Conservation (phyloP, 2,797 vertebrate species). For the Eupleurogrammus muticus region DNA sequence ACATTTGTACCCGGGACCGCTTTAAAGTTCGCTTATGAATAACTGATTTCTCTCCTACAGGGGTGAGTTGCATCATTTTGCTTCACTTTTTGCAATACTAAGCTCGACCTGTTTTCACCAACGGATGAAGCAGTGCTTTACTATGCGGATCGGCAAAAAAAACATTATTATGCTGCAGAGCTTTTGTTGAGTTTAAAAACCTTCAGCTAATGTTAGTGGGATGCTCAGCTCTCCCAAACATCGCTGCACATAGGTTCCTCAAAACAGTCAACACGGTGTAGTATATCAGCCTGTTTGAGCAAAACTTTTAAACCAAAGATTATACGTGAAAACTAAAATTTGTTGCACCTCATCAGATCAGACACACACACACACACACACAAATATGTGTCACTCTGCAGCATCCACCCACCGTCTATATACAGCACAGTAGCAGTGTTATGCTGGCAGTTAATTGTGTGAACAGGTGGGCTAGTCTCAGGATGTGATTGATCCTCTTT, state of each 20-base stretch:
- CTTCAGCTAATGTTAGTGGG: not conserved
- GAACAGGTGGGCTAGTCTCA: constrained; percentile 77
- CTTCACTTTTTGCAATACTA: constrained; percentile 50
- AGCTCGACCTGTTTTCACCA: constrained; percentile 3
- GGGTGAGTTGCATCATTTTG: constrained; percentile 83
- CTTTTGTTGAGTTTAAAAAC: not conserved
- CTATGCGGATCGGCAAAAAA: not conserved
- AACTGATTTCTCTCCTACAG: constrained; percentile 71
- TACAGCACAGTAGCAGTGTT: constrained; percentile 40
- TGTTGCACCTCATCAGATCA: not conserved
- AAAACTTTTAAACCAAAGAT: not conserved
- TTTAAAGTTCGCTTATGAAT: constrained; percentile 41
- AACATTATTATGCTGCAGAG: not conserved
- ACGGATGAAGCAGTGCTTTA: not conserved
- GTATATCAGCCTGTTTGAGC: constrained; percentile 13
- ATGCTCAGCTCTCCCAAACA: constrained; percentile 11
- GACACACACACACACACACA: not conserved
- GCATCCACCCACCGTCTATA: constrained; percentile 24
- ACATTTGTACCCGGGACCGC: constrained; percentile 2
- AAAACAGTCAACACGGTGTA: not conserved
- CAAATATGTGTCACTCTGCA: constrained; percentile 8
- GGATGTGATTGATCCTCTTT: constrained; percentile 80
- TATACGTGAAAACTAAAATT: not conserved
- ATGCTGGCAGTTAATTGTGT: constrained; percentile 71
- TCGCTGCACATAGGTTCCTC: not conserved